Evolutionary conservation across 2,888 invertebrate genomes (phyloP), one percentile per base, ranked within the genome.

Genomic region (Drosophila phalerata): DNA sequence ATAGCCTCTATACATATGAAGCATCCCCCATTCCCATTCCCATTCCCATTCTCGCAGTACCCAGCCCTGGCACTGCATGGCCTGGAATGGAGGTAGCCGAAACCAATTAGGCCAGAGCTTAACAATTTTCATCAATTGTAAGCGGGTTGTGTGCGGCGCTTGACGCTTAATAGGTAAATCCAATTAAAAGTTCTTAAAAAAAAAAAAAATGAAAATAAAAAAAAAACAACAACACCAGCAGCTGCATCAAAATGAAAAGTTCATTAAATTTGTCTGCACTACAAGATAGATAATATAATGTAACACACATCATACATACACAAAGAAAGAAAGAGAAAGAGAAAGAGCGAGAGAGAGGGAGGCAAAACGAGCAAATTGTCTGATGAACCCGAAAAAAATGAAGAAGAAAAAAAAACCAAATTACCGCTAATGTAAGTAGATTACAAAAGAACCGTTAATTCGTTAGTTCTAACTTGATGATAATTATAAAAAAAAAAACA

Each of bases 91-190:
- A 78, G 79, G 79, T 77, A 71, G 76, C 79, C 75, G 75, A 79
- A 78, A 79, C 71, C 75, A 79, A 79, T 79, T 79, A 75, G 79
- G 81, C 75, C 79, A 81, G 52, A 75, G 81, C 79, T 79, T 75
- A 81, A 79, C 79, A 81, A 75, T 81, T 79, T 79, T 79, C 82
- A 79, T 81, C 82, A 81, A 79, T 78, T 81, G 79, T 57, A 69
- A 48, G 75, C 75, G 79, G 74, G 53, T 47, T 67, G 55, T 47
- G 66, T 52, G 66, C 58, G 53, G 51, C 56, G 63, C 69, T 77
- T 67, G 69, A 60, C 78, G 69, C 75, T 75, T 79, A 78, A 78
- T 78, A 81, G 75, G 79, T 79, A 79, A 81, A 81, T 79, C 79
- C 79, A 81, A 79, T 81, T 81, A 79, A 79, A 78, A 81, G 79